These are phyloP conservation scores for Sturnira hondurensis DNA, from an alignment of 2,113 vertebrate genomes.

Conservation along the genomic window DNA sequence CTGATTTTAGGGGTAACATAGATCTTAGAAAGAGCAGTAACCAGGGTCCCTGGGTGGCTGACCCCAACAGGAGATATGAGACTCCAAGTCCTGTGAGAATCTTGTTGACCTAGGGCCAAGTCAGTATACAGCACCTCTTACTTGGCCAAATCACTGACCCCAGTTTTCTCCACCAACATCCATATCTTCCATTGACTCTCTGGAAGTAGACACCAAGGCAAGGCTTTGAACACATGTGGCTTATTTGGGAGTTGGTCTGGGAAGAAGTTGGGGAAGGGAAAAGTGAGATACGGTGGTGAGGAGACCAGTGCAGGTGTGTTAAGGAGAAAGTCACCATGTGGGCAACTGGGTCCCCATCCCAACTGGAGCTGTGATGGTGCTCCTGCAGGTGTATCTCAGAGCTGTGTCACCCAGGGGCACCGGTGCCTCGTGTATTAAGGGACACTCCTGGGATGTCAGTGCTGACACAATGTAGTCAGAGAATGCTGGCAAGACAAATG, in stretches of 20 bases:
- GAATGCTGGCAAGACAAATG: rapidly evolving
- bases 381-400: rapidly evolving
- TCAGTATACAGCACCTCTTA: background rate
- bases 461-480: background rate
- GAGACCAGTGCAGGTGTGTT: background rate
- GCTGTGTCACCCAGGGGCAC: background rate
- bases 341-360: background rate
- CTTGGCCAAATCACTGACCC: rapidly evolving
- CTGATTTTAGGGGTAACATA: background rate
- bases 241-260: background rate
- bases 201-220: background rate
- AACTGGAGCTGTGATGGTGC: background rate
- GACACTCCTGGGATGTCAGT: rapidly evolving
- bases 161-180: rapidly evolving
- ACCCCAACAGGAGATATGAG: background rate
- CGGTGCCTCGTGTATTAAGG: rapidly evolving
- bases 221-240: background rate
- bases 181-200: background rate
- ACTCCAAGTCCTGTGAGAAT: no score
- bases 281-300: no score
- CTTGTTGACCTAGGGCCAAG: background rate
- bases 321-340: background rate
- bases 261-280: background rate
- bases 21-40: background rate
- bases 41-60: background rate